These are phyloP conservation scores for Sphinx pinastri DNA, from an alignment of 2,888 invertebrate genomes.

Conservation along the genomic window DNA sequence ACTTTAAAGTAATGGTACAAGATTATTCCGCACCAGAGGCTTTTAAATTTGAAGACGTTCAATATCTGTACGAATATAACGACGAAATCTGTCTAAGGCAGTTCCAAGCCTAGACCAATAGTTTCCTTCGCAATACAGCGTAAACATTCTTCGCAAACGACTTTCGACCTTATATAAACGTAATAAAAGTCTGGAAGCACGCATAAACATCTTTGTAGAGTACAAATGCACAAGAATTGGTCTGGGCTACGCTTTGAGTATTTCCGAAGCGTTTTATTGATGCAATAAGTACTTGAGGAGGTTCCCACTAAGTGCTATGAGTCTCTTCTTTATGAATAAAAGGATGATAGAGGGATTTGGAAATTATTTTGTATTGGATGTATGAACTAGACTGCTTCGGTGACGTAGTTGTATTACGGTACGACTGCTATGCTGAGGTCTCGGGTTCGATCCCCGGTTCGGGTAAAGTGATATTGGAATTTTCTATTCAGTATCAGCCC, in stretches of 20 bases:
- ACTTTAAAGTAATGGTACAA: slow-evolving; percentile 16
- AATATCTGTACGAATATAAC: slow-evolving; percentile 53
- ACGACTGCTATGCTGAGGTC: no score
- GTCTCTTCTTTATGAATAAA: slow-evolving; percentile 25
- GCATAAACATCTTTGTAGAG: slow-evolving; percentile 32
- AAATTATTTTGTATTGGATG: background rate
- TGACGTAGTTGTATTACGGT: no score
- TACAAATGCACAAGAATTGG: slow-evolving; percentile 50
- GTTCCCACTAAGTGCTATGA: slow-evolving; percentile 32
- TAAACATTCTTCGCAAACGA: slow-evolving; percentile 29
- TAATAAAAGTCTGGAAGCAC: slow-evolving; percentile 30
- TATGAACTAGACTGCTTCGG: background rate
- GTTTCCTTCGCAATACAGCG: slow-evolving; percentile 37
- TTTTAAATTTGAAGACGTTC: slow-evolving; percentile 49
- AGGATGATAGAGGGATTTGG: background rate
- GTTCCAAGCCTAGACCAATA: slow-evolving; percentile 49
- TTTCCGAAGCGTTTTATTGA: slow-evolving; percentile 71
- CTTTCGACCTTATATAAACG: slow-evolving; percentile 30
- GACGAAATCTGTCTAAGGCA: slow-evolving; percentile 50
- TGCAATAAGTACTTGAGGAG: slow-evolving; percentile 68
- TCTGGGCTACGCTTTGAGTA: slow-evolving; percentile 59
- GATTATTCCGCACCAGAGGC: slow-evolving; percentile 40
- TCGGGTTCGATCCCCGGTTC: no score
- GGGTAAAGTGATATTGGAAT: no score
- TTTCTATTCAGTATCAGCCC: no score